Evolutionary conservation across 2,888 invertebrate genomes (phyloP).

Genomic region (Melanargia galathea): DNA sequence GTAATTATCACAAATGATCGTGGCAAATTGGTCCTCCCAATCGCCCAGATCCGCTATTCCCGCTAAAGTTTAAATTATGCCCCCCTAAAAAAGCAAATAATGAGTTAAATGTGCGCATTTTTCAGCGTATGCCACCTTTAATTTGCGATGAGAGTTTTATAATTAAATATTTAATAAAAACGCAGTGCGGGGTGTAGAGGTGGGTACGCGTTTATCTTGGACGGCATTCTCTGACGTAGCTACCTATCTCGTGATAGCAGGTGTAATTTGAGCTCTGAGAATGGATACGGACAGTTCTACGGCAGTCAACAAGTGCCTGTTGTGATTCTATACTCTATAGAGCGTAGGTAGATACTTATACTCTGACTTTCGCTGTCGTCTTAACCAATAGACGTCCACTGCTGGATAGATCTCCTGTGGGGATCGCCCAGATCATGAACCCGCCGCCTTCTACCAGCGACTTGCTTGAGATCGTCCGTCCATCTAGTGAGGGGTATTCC

Average conservation of each 20-base stretch:
- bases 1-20: slow-evolving; percentile 28
- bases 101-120: slow-evolving; percentile 30
- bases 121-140: slow-evolving; percentile 34
- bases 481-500: too few relatives aligned
- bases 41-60: slow-evolving; percentile 34
- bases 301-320: too few relatives aligned
- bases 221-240: slow-evolving; percentile 42
- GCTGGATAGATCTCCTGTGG: too few relatives aligned
- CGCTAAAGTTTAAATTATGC: not conserved
- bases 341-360: too few relatives aligned
- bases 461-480: too few relatives aligned
- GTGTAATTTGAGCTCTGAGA: slow-evolving; percentile 20
- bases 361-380: too few relatives aligned
- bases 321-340: too few relatives aligned
- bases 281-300: too few relatives aligned
- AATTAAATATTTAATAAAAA: slow-evolving; percentile 42
- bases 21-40: slow-evolving; percentile 31
- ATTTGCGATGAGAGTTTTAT: slow-evolving; percentile 37
- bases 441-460: too few relatives aligned
- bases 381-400: too few relatives aligned
- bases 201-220: slow-evolving; percentile 36
- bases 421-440: too few relatives aligned
- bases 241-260: slow-evolving; percentile 32
- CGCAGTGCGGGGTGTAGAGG: slow-evolving; percentile 23
- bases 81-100: slow-evolving; percentile 31